These are phyloP conservation scores for Atta colombica DNA, from an alignment of 1,140 invertebrate species.

Conservation along the genomic window DNA sequence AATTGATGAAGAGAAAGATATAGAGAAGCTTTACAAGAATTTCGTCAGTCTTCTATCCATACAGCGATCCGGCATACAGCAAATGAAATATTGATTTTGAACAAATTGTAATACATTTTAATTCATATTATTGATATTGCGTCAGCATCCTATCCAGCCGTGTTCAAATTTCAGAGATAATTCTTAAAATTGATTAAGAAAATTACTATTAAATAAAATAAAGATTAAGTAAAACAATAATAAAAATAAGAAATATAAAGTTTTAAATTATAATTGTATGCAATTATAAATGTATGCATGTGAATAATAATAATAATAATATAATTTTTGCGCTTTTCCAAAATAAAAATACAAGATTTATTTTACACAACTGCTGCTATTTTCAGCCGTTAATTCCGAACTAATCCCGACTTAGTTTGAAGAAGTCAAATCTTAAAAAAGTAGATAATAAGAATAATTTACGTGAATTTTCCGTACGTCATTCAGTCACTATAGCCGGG, in stretches of 20 bases:
- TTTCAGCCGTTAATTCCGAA: constrained; percentile 9
- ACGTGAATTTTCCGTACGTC: constrained; percentile 11
- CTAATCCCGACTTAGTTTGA: constrained; percentile 9
- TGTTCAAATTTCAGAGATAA: background rate
- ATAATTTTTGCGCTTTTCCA: background rate
- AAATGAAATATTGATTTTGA: constrained; percentile 34
- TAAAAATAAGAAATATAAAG: background rate
- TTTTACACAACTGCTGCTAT: background rate
- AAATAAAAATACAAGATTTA: background rate
- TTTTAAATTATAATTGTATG: background rate
- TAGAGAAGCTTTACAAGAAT: constrained; percentile 5
- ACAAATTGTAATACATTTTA: background rate
- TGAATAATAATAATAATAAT: background rate
- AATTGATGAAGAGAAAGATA: background rate
- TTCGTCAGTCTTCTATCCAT: background rate
- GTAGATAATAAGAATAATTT: constrained; percentile 30
- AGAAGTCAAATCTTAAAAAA: constrained; percentile 28
- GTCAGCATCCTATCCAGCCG: too few species aligned
- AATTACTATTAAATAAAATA: background rate
- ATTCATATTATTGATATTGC: background rate
- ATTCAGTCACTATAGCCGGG: background rate
- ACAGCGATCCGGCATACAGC: background rate
- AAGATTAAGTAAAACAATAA: background rate
- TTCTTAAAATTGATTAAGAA: background rate
- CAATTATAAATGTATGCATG: background rate